Conservation (phyloP, 2,888 invertebrate species). For the Orthosia gothica region DNA sequence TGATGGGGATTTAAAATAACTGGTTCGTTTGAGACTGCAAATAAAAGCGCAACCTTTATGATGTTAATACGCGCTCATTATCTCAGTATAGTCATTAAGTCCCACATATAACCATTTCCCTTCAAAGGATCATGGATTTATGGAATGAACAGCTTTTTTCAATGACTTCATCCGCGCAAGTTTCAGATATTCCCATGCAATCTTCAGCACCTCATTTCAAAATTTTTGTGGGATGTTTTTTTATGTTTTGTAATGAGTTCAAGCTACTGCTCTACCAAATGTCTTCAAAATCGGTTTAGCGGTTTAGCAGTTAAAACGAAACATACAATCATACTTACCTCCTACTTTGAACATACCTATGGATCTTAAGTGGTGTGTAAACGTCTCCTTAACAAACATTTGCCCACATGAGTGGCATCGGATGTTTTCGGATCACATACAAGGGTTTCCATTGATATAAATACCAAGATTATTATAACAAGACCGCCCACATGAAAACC, state of each 20-base stretch:
- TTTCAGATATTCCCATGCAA: not conserved
- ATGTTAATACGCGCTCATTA: constrained; percentile 37
- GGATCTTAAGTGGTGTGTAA: constrained; percentile 52
- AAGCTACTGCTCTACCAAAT: not conserved
- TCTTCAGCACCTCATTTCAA: not conserved
- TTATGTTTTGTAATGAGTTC: not conserved
- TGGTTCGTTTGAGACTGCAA: constrained; percentile 37
- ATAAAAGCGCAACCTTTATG: constrained; percentile 31
- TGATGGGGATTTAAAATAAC: constrained; percentile 16
- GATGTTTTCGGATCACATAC: constrained; percentile 86
- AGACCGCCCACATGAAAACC: constrained; percentile 22
- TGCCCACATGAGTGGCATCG: constrained; percentile 82
- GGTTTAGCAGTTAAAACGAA: not conserved
- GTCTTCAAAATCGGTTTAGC: not conserved
- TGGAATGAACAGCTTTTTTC: not conserved
- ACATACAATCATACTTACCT: constrained; percentile 3
- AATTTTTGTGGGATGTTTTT: not conserved
- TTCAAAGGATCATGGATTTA: not conserved
- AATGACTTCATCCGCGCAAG: not conserved
- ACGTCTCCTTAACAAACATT: constrained; percentile 79
- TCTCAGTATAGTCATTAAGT: constrained; percentile 3
- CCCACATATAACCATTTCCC: not conserved
- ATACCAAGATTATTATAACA: constrained; percentile 64
- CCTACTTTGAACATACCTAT: not conserved
- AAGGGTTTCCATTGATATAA: constrained; percentile 83